Evolutionary conservation across 2,797 vertebrate genomes (phyloP), one percentile per base, ranked within the genome.

Genomic region (Pseudomugil tenellus): DNA sequence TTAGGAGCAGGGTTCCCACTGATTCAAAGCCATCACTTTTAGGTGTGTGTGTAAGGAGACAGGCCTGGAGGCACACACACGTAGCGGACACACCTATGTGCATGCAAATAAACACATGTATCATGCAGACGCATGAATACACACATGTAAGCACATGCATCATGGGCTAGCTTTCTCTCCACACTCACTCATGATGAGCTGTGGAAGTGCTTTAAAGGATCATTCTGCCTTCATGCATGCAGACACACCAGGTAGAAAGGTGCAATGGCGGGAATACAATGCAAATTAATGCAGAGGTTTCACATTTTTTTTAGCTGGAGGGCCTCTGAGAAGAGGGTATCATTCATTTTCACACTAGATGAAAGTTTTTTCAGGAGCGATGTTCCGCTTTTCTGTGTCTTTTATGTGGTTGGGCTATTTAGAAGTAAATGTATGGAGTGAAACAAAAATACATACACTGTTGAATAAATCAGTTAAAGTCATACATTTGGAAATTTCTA

Each of bases 11-110:
- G 85, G 94, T 95, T 91, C 94, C 93, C 95, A 92, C 90, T 93
- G 95, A 97, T 95, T 96, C 95, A 96, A 95, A 96, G 96, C 94
- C 95, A 95, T 96, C 95, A 92, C 94, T 92, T 86, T 95, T 94
- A 89, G 92, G 94, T 95, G 92, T 94, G 92, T 58, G 51, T 28
- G 90, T 94, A 94, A 91, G 92, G 96, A 95, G 95, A 95, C 93
- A 85, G 84, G 95, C 94, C 96, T 93, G 90, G 90, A 96, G 95
- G 94, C 95, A 64, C 72, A 76, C 54, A 53, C 72, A 72, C 56
- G 67, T 61, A 63, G 29, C 70, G 74, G 72, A 71, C 72, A 72
- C 63, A 69, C 58, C 58, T 1, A 28, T 54, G 58, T 28, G 26
- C 52, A 52, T 25, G 49, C 23, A 79, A 66, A 80, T 74, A 77